Evolutionary conservation across 2,888 invertebrate species (phyloP), one percentile per base, ranked within the genome.

Genomic region (Tortrix viridana): DNA sequence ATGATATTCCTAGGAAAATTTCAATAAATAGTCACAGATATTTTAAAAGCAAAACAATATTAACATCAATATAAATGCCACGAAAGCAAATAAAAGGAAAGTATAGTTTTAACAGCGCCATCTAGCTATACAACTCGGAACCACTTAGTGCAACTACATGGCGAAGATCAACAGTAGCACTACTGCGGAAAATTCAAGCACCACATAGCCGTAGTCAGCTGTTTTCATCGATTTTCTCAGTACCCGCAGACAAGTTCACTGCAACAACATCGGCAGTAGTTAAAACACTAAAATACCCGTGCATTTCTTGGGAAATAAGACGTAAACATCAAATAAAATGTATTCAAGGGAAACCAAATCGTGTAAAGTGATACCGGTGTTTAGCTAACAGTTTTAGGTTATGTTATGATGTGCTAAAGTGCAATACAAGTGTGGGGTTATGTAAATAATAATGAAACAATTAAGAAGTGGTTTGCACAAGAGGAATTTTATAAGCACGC

Each of bases 171-270:
- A 22, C 4, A 3, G 3, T 2, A 22, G 22, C 22, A 22, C 4
- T 4, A 22, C 22, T 3, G 2, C 22, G 22, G 26, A 26, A 26
- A 26, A 26, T 26, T 26, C 9, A 3, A 26, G 26, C 26, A 26
- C 3, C 7, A 9, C 2, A 9, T 9, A 7, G 9, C 26, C 65
- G 57, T 68, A 69, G 82, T 80, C 89, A 88, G 88, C 89, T 88
- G 89, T 85, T 87, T 71, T 55, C 83, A 90, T 90, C 77, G 90
- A 90, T 90, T 88, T 84, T 79, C 73, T 55, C 64, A 66, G 64
- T 73, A 79, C 76, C 80, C 78, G 78, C 82, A 78, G 79, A 67
- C 75, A 81, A 82, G 78, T 86, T 84, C 80, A 81, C 86, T 81
- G 82, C 84, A 84, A 62, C 48, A 37, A 37, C 80, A 75, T 72